These are phyloP conservation scores for Ageneiosus marmoratus DNA, from an alignment of 2,113 vertebrate species.

Conservation along the genomic window DNA sequence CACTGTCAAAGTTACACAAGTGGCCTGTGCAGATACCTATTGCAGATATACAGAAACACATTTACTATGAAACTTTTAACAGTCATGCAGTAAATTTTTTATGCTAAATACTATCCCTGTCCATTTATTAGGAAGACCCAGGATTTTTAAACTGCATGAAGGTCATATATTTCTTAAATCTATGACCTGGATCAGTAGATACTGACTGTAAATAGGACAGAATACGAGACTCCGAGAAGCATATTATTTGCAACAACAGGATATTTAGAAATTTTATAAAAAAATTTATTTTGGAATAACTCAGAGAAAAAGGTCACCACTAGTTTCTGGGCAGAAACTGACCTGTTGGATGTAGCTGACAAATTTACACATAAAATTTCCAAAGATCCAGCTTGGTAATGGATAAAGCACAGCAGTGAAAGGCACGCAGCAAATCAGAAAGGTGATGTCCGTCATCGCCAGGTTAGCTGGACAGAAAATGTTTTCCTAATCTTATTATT, in stretches of 20 bases:
- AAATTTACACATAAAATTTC: conserved; percentile 71
- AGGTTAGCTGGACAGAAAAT: conserved; percentile 62
- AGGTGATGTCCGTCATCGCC: conserved; percentile 70
- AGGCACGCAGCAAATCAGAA: conserved; percentile 74
- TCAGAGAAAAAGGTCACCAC: neutral
- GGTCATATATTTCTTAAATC: neutral
- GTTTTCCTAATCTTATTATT: neutral
- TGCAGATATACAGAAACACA: conserved; percentile 12
- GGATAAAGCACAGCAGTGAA: conserved; percentile 74
- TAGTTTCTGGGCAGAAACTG: conserved; percentile 32
- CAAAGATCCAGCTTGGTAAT: conserved; percentile 75
- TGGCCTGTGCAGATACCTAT: conserved; percentile 71
- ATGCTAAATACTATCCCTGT: neutral
- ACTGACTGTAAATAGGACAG: neutral
- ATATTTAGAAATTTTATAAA: neutral
- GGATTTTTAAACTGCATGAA: neutral
- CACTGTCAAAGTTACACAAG: conserved; percentile 71
- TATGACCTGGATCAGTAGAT: neutral
- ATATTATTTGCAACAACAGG: neutral
- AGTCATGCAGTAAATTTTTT: neutral
- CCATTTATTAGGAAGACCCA: neutral
- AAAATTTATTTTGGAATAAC: neutral
- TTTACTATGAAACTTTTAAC: neutral
- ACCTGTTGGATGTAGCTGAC: conserved; percentile 74
- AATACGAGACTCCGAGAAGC: neutral